These are phyloP conservation scores for Hippocampus abdominalis DNA, from an alignment of 2,113 vertebrate genomes.

Conservation along the genomic window DNA sequence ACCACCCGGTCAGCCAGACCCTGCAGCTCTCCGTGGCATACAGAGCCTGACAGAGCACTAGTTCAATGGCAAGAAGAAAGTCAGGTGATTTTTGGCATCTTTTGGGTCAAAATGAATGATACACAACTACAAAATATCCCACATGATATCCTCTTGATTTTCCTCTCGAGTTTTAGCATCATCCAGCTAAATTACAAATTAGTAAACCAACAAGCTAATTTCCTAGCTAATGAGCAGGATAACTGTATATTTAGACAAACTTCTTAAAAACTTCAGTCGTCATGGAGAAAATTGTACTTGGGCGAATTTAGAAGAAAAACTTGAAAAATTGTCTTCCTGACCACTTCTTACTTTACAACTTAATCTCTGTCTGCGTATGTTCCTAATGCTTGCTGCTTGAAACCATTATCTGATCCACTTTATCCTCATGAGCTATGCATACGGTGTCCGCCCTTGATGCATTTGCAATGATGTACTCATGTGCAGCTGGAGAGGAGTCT, in stretches of 20 bases:
- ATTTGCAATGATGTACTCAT: not conserved
- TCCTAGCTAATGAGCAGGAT: not conserved
- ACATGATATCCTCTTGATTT: not conserved
- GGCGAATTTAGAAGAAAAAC: too few species aligned
- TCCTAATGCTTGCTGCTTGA: too few species aligned
- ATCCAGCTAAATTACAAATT: not conserved
- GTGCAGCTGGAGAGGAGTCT: not conserved
- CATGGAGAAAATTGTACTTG: too few species aligned
- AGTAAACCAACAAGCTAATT: not conserved
- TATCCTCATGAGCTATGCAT: not conserved
- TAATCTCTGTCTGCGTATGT: too few species aligned
- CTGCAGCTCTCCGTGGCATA: constrained; percentile 89
- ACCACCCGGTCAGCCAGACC: constrained; percentile 94
- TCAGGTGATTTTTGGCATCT: not conserved
- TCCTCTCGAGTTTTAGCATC: not conserved
- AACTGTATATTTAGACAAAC: not conserved
- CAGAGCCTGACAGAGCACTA: constrained; percentile 82
- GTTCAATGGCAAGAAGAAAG: not conserved
- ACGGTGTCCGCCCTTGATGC: not conserved
- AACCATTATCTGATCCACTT: too few species aligned
- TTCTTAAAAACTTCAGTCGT: too few species aligned
- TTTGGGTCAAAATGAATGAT: not conserved
- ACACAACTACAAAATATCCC: not conserved
- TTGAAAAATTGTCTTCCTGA: too few species aligned
- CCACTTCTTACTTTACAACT: too few species aligned